Evolutionary conservation across 2,113 vertebrate species (phyloP), one percentile per base, ranked within the genome.

Genomic region (Petromus typicus): DNA sequence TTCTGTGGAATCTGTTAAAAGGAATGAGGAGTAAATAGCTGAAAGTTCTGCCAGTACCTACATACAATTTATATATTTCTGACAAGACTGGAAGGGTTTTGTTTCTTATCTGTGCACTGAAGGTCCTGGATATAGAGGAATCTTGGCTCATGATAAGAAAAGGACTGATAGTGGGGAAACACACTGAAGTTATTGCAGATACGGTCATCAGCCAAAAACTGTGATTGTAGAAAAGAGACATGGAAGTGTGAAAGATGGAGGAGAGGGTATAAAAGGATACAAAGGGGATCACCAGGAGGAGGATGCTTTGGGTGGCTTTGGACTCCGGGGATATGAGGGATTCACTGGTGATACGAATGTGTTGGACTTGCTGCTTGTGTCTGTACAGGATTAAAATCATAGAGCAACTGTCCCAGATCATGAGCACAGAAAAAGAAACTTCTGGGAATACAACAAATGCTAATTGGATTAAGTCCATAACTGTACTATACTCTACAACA

Each of bases 271-370:
- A 59, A 22, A 88, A 61, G 20, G 3, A 45, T 11, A 61, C 18
- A 14, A 61, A 88, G 5, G 54, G 45, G 40, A 11, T 45, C 3
- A 59, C 54, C 54, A 75, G 37, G 1, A 75, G 10, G 23, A 88
- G 54, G 67, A 61, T 88, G 30, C 9, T 45, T 32, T 45, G 10
- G 6, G 86, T 75, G 6, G 37, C 86, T n/a, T 54, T 43, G 18
- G 37, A 14, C 20, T 93, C 78, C 1, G 54, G 25, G 1, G 54
- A 78, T 48, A 25, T 40, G n/a, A 4, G 6, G 16, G 45, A 64
- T 4, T 7, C 3, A 1, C 14, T 8, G 0, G 6, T 48, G 13
- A 14, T 59, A 0, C 5, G 48, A 18, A 82, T 67, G 13, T 90
- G 13, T 20, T 32, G 45, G 16, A 86, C 6, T 1, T 2, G 1